Evolutionary conservation across 2,113 vertebrate genomes (phyloP).

Genomic region (Polypterus senegalus): DNA sequence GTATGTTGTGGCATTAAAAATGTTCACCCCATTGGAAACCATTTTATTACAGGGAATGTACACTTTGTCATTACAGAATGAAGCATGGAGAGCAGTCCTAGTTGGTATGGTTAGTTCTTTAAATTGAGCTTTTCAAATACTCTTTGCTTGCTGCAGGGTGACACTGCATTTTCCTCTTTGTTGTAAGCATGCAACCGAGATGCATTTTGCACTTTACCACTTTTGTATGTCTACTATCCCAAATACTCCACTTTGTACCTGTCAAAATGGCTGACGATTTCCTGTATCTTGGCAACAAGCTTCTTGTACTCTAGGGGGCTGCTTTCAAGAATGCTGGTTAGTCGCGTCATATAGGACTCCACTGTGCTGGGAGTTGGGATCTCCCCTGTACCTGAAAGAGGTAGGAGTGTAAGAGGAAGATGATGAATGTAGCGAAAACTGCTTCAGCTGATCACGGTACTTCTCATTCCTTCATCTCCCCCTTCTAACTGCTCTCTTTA

Average conservation of each 20-base stretch:
- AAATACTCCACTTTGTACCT: conserved; percentile 45
- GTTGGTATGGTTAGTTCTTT: too few relatives aligned
- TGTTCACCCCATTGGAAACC: too few relatives aligned
- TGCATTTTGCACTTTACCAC: too few relatives aligned
- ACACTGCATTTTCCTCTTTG: fast-evolving
- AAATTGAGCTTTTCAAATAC: neutral
- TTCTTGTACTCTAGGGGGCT: conserved; percentile 79
- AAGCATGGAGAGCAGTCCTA: too few relatives aligned
- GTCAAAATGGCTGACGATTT: conserved; percentile 81
- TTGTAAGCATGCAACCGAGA: neutral
- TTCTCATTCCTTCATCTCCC: neutral
- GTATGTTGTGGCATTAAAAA: too few relatives aligned
- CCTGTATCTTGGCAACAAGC: conserved; percentile 72
- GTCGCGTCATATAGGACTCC: conserved; percentile 86
- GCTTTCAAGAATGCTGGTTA: conserved; percentile 74
- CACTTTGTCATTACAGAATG: too few relatives aligned
- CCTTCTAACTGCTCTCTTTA: neutral
- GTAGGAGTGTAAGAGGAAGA: neutral
- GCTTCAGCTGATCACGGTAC: neutral
- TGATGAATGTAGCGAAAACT: neutral
- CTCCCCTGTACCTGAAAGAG: conserved; percentile 69
- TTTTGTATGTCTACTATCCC: too few relatives aligned
- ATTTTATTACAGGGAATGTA: too few relatives aligned
- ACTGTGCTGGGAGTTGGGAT: conserved; percentile 79
- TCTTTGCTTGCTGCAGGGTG: neutral